Conservation (phyloP, 2,113 vertebrate genomes). For the Amphiprion percula region DNA sequence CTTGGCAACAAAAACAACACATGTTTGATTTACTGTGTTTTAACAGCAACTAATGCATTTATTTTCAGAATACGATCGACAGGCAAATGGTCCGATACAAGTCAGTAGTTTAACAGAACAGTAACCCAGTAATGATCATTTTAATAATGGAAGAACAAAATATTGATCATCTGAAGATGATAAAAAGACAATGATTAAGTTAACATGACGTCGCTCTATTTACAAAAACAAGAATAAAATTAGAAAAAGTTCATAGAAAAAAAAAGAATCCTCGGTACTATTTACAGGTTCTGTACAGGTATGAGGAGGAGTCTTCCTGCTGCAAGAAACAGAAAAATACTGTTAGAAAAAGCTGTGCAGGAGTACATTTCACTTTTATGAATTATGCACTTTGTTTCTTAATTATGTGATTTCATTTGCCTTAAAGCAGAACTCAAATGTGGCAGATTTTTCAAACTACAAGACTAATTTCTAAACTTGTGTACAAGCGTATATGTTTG, state of each 20-base stretch:
- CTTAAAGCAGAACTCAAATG: no score
- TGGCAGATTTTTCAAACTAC: no score
- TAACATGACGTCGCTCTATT: conserved; percentile 62
- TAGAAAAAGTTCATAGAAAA: conserved; percentile 37
- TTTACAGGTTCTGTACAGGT: conserved; percentile 84
- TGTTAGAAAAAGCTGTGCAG: background rate
- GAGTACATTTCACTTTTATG: no score
- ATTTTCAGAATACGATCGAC: conserved; percentile 39
- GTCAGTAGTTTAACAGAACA: conserved; percentile 21
- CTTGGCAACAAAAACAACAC: background rate
- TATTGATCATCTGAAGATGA: conserved; percentile 34
- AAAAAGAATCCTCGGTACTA: conserved; percentile 63
- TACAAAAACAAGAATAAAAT: conserved; percentile 50
- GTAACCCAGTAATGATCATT: conserved; percentile 8
- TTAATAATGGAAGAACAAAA: conserved; percentile 25
- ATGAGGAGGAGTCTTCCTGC: conserved; percentile 68
- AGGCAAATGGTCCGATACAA: conserved; percentile 35
- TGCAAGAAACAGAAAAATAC: conserved; percentile 54
- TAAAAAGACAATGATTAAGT: conserved; percentile 73
- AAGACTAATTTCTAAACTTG: no score
- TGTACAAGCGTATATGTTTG: no score
- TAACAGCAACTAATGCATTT: conserved; percentile 45
- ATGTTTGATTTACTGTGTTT: background rate
- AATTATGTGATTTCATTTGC: no score
- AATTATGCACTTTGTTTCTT: no score